Evolutionary conservation across 2,113 vertebrate species (phyloP).

Genomic region (Lampris incognitus): DNA sequence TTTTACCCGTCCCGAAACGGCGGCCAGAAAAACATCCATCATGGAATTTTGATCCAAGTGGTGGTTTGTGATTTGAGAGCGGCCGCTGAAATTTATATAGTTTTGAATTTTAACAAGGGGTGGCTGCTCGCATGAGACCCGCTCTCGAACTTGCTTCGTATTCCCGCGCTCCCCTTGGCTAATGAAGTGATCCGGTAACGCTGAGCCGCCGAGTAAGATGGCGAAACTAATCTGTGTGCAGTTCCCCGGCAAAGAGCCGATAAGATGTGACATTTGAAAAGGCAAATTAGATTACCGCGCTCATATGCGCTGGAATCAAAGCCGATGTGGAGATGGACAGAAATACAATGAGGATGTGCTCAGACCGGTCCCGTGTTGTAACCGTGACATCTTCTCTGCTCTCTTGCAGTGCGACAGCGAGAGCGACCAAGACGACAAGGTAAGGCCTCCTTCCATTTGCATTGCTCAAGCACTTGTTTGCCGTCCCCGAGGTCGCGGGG

Average conservation of each 20-base stretch:
- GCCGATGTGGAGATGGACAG: neutral
- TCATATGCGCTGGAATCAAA: conserved; percentile 24
- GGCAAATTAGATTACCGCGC: conserved; percentile 27
- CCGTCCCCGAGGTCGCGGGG: neutral
- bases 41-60: conserved; percentile 48
- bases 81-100: conserved; percentile 30
- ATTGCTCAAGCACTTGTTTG: neutral
- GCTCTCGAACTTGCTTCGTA: conserved; percentile 33
- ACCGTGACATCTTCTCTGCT: conserved; percentile 42
- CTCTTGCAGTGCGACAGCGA: conserved; percentile 91
- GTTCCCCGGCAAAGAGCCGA: conserved; percentile 46
- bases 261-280: conserved; percentile 36
- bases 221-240: conserved; percentile 39
- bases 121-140: conserved; percentile 27
- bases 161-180: conserved; percentile 34
- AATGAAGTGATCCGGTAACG: conserved; percentile 59
- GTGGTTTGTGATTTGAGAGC: conserved; percentile 36
- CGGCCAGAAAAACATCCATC: conserved; percentile 7
- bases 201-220: conserved; percentile 36
- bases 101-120: conserved; percentile 30
- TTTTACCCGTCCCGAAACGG: too few relatives aligned
- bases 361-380: conserved; percentile 11
- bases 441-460: conserved; percentile 74
- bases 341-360: neutral
- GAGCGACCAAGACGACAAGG: conserved; percentile 97